Evolutionary conservation across 2,113 vertebrate genomes (phyloP), one percentile per base, ranked within the genome.

Genomic region (Brachyhypopomus gauderio): DNA sequence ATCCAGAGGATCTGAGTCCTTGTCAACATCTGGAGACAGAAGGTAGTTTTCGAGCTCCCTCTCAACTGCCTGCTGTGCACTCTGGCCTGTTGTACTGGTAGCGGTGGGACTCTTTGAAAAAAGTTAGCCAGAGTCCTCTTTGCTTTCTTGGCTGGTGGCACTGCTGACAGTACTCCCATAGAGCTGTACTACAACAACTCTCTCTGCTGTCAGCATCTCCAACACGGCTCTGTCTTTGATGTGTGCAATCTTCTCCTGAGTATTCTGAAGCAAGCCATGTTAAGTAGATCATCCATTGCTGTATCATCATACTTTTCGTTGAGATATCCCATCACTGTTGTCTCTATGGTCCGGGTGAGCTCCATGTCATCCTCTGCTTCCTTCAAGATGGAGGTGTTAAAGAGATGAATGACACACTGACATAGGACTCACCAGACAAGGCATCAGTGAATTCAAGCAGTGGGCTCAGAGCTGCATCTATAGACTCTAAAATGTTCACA

Each of bases 301-400:
- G 36, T 58, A 20, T 76, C 36, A 63, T 63, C 36, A 60, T 60
- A 75, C 19, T 75, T 75, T 63, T 63, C 3, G 2, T 76, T 76
- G 14, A 76, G 58, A 59, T 76, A 76, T 64, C n/a, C 59, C 74
- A 76, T 76, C n/a, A 76, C 59, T 63, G 74, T 48, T 76, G 36
- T 76, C 59, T 64, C 60, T 63, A 45, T 76, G 74, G 59, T 45
- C 74, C 30, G 14, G 36, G 74, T 48, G 59, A 76, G 74, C 59
- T 48, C 6, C 36, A 56, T 70, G 74, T 76, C 74, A 63, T 48
- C 34, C 20, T 48, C 59, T 76, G 73, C 19, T 27, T 38, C 7
- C 30, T 30, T 27, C 56, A 73, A 38, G 58, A 48, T 23, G 38
- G 75, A 23, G 45, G 59, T 63, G 45, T 78, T 30, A 3, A 30